Percentiles rank a stretch among this genome's conserved stretches.
Evolutionary conservation across 2,888 invertebrate genomes (phyloP).

Genomic region (Temnothorax unifasciatus): DNA sequence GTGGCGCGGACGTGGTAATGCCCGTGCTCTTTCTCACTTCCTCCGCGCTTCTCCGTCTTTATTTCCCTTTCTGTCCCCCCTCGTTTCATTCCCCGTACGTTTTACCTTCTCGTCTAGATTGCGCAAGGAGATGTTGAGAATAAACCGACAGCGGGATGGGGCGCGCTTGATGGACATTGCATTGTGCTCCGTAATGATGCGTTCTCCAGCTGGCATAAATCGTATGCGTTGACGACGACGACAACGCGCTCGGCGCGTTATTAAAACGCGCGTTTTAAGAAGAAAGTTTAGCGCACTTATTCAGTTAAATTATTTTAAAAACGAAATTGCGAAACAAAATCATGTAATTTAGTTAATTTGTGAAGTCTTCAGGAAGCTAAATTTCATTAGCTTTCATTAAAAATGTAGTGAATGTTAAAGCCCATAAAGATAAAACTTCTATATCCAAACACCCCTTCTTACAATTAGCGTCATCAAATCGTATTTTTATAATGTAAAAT

Average conservation of each 20-base stretch:
- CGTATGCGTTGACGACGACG: constrained; percentile 70
- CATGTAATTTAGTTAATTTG: constrained; percentile 51
- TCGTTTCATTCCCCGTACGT: constrained; percentile 43
- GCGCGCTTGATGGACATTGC: constrained; percentile 81
- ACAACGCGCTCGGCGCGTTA: constrained; percentile 73
- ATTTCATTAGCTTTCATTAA: neutral
- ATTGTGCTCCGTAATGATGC: constrained; percentile 83
- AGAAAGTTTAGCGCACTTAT: constrained; percentile 61
- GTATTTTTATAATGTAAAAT: neutral
- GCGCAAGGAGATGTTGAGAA: constrained; percentile 69
- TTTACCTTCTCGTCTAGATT: constrained; percentile 60
- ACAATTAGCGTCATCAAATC: neutral
- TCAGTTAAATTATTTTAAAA: constrained; percentile 11
- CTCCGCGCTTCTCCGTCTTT: constrained; percentile 24
- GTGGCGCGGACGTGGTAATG: constrained; percentile 76
- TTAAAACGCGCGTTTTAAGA: constrained; percentile 75
- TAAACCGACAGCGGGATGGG: constrained; percentile 71
- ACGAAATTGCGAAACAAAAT: constrained; percentile 55
- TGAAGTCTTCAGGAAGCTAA: neutral
- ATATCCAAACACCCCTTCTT: neutral
- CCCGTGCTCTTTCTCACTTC: constrained; percentile 69
- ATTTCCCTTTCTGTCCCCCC: constrained; percentile 28
- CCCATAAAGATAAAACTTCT: neutral
- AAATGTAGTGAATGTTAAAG: neutral
- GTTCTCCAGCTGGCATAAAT: constrained; percentile 77